Evolutionary conservation across 2,113 vertebrate genomes (phyloP), one percentile per base, ranked within the genome.

Genomic region (Tragelaphus buxtoni): DNA sequence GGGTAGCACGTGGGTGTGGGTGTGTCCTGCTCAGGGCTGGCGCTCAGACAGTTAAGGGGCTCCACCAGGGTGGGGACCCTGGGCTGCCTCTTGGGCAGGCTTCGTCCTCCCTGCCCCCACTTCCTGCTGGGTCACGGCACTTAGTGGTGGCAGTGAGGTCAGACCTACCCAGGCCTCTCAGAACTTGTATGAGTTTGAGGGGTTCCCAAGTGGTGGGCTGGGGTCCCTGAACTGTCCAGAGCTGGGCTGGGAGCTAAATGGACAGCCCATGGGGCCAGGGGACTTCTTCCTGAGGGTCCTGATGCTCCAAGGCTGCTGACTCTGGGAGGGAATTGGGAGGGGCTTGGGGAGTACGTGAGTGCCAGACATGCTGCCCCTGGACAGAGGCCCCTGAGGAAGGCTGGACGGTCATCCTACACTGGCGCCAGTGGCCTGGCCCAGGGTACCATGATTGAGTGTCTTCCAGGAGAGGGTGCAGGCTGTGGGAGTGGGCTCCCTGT

Each of bases 31-130:
- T 49, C 8, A 3, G 39, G 61, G 55, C 89, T 51, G 88, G 84
- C 11, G 12, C 42, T 85, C 76, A 93, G 89, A 55, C 1, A 56
- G 88, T 90, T 80, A 84, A 94, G n/a, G 81, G 80, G 10, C 26
- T 63, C 51, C 1, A 5, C 16, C 11, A 51, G 22, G 20, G 49
- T 1, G 4, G 58, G 47, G 30, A 49, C 49, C 45, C 35, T 20
- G 9, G 42, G 42, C 60, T 1, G 5, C 51, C 69, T 74, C 77
- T 56, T 11, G 56, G 81, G 22, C 55, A 53, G 47, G 77, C 20
- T 63, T 20, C 1, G 26, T 28, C 32, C 82, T 74, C 53, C 4
- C 55, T 20, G n/a, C 16, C 76, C 45, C 53, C 0, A 0, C 4
- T 45, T 35, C 65, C 61, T 4, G 17, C 42, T 45, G 17, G 7